These are phyloP conservation scores for Drosophila flavopinicola DNA, from an alignment of 2,888 invertebrate genomes.

Conservation along the genomic window DNA sequence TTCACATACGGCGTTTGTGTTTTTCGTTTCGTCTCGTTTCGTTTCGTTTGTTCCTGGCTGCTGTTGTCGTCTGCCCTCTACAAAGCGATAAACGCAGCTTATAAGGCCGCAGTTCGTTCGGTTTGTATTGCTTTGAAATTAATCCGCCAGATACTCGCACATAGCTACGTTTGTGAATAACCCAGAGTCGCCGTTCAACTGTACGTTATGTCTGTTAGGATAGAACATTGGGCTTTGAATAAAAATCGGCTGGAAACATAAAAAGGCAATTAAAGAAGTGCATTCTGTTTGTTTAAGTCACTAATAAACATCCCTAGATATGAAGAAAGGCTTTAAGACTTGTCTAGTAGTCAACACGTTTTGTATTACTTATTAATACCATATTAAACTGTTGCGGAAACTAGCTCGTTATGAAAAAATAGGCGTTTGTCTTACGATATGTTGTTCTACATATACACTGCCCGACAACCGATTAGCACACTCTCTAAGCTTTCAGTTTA, in stretches of 20 bases:
- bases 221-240: constrained; percentile 29
- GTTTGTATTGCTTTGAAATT: constrained; percentile 76
- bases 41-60: constrained; percentile 45
- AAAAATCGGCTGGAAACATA: constrained; percentile 7
- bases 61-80: constrained; percentile 16
- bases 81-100: constrained; percentile 70
- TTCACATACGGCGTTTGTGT: constrained; percentile 65
- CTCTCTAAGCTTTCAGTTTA: no score
- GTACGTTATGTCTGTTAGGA: constrained; percentile 27
- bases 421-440: no score
- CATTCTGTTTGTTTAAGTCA: constrained; percentile 1
- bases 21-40: constrained; percentile 18
- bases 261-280: constrained; percentile 29
- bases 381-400: no score
- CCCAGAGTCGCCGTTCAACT: constrained; percentile 30
- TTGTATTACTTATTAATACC: no score
- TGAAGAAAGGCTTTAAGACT: background rate
- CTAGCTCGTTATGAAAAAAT: no score
- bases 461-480: no score
- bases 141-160: constrained; percentile 68
- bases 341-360: background rate
- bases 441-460: no score
- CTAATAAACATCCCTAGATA: background rate
- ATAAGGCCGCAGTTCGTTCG: constrained; percentile 50
- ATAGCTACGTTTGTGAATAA: constrained; percentile 54